A percentile compares a stretch with the other conserved stretches of the same genome.
phyloP scores from a whole-genome alignment of 2,797 vertebrate species.

The Erpetoichthys calabaricus region DNA sequence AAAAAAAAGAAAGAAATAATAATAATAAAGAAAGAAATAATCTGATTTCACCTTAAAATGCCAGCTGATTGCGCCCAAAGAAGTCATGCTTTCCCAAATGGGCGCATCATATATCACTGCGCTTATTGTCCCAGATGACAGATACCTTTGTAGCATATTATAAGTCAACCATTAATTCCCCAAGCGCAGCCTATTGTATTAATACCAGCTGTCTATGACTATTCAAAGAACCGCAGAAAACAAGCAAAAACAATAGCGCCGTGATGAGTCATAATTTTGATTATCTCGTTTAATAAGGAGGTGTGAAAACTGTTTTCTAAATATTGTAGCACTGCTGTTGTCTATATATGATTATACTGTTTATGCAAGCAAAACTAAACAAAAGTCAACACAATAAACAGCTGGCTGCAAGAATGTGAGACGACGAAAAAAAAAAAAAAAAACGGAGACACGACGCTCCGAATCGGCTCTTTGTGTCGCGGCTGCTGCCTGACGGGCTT shows the following conservation, averaged over 20 bases:
- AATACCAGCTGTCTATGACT: slow-evolving; percentile 71
- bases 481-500: no score
- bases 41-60: slow-evolving; percentile 51
- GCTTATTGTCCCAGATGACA: slow-evolving; percentile 54
- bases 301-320: slow-evolving; percentile 89
- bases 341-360: slow-evolving; percentile 85
- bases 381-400: slow-evolving; percentile 76
- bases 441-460: background rate
- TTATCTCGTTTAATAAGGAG: slow-evolving; percentile 81
- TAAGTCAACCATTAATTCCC: slow-evolving; percentile 68
- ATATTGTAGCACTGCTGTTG: slow-evolving; percentile 80
- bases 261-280: slow-evolving; percentile 85
- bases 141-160: slow-evolving; percentile 59
- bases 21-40: slow-evolving; percentile 28
- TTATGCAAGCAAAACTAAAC: slow-evolving; percentile 76
- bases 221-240: slow-evolving; percentile 67
- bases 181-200: slow-evolving; percentile 67
- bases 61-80: slow-evolving; percentile 46
- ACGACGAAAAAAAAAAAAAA: slow-evolving; percentile 30
- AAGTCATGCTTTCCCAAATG: slow-evolving; percentile 57
- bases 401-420: slow-evolving; percentile 58
- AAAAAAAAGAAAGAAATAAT: slow-evolving; percentile 11
- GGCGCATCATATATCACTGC: slow-evolving; percentile 51
- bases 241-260: slow-evolving; percentile 65
- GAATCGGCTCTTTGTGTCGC: no score